These are phyloP conservation scores for Sapajus apella DNA, from an alignment of 2,113 vertebrate genomes.

Conservation along the genomic window DNA sequence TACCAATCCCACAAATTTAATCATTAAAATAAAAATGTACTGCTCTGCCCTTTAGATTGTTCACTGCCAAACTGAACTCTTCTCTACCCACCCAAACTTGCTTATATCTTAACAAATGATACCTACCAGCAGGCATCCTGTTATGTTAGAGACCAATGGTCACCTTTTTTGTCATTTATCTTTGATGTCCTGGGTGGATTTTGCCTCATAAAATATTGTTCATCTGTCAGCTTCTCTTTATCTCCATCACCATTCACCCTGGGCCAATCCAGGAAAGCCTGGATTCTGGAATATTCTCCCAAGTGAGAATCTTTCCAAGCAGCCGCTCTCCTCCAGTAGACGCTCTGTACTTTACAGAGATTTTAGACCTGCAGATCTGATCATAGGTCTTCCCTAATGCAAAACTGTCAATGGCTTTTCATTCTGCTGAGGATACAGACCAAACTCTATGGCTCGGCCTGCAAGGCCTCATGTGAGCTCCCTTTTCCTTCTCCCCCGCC, in stretches of 20 bases:
- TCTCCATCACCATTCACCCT: not conserved
- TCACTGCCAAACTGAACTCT: not conserved
- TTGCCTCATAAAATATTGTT: not conserved
- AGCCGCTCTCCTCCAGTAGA: not conserved
- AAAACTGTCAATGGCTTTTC: not conserved
- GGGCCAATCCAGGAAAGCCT: not conserved
- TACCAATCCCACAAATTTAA: not conserved
- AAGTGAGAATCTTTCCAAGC: not conserved
- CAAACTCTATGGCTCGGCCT: not conserved
- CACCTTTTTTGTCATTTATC: not conserved
- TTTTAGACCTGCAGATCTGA: not conserved
- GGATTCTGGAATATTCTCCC: not conserved
- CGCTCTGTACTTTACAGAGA: not conserved
- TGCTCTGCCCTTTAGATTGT: not conserved
- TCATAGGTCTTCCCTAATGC: not conserved
- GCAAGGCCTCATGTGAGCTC: rapidly evolving
- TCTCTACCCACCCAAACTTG: not conserved
- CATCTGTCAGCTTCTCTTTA: not conserved
- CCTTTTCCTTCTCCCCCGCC: not conserved
- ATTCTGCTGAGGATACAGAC: not conserved
- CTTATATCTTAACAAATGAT: not conserved
- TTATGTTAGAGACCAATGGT: not conserved
- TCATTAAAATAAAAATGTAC: not conserved
- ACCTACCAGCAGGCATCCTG: not conserved
- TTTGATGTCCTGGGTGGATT: not conserved